These are phyloP conservation scores for Aproaerema taeniolella DNA, from an alignment of 2,888 invertebrate species.

Conservation along the genomic window DNA sequence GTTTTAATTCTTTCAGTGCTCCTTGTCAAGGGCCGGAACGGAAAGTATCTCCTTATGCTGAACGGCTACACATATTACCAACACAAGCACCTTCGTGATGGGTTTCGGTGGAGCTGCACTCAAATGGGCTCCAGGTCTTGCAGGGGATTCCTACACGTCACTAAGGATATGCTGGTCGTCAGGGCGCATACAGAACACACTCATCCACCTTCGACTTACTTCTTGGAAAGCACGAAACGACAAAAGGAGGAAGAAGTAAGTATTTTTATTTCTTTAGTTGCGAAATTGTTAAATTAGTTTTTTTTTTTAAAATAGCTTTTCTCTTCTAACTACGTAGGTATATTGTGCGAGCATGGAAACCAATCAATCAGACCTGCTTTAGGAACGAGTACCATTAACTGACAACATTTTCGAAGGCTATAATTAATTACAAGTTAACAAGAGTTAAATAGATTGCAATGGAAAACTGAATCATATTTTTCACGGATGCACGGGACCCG, in stretches of 20 bases:
- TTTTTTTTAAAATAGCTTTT: too few species aligned
- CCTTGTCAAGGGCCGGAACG: conserved; percentile 61
- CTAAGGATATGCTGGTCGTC: conserved; percentile 55
- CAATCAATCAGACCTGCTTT: too few species aligned
- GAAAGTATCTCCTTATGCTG: conserved; percentile 60
- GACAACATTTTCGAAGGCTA: too few species aligned
- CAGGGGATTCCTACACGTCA: conserved; percentile 62
- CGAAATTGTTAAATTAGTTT: too few species aligned
- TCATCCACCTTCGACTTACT: conserved; percentile 58
- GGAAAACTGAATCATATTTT: too few species aligned
- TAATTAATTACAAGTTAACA: too few species aligned
- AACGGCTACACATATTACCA: conserved; percentile 69
- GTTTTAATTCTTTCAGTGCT: conserved; percentile 45
- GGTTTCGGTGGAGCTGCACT: conserved; percentile 69
- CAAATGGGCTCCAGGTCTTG: conserved; percentile 71
- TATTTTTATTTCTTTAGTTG: too few species aligned
- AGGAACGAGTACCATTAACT: too few species aligned
- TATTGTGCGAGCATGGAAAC: too few species aligned
- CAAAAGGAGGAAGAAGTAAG: conserved; percentile 2
- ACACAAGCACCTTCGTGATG: conserved; percentile 59
- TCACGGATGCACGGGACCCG: too few species aligned
- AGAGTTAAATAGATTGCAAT: too few species aligned
- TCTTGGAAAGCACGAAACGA: conserved; percentile 32
- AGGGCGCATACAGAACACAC: conserved; percentile 61
- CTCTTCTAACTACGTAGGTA: too few species aligned